Evolutionary conservation across 1,140 invertebrate genomes (phyloP), one percentile per base, ranked within the genome.

Genomic region (Stegodyphus dumicola): DNA sequence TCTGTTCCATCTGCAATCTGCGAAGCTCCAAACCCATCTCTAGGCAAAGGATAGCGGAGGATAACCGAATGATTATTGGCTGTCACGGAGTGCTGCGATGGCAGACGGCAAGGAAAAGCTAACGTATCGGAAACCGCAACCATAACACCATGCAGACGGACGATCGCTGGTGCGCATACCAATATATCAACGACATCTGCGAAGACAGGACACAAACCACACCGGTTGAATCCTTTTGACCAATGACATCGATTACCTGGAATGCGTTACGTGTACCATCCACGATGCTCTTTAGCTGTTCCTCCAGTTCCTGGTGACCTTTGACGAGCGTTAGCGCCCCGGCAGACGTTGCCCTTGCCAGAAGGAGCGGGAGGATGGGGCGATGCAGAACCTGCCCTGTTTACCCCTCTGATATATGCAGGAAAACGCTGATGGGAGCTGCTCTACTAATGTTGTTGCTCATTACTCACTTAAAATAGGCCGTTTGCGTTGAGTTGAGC

Each of bases 141-240:
- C 33, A 3, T 33, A 33, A 33, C 33, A 33, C 33, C 33, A 33
- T 33, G 3, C 33, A 33, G 33, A 33, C 33, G 33, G 33, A 33
- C 33, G 33, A 33, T 33, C 33, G 33, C 33, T 33, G 33, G 33
- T 33, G 33, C 33, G 33, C 33, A 33, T 33, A 33, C 33, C 49
- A 56, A 77, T 77, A 77, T 17, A 66, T 77, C 76, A 77, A 48
- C 48, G 10, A 53, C 76, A 77, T 60, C 76, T 77, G 76, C 49
- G 49, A 65, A 56, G 48, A 67, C 51, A 17, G 48, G 33, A 33
- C 64, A 15, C 49, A 66, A 33, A 77, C 64, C 60, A 77, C 76
- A 77, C 64, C 64, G 76, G 76, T 77, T 77, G 76, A 77, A 66
- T 77, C 64, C 76, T 65, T 33, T 17, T 77, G 76, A 64, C 60